Conservation (phyloP, 2,113 vertebrate species). For the Coptodon rendalli region DNA sequence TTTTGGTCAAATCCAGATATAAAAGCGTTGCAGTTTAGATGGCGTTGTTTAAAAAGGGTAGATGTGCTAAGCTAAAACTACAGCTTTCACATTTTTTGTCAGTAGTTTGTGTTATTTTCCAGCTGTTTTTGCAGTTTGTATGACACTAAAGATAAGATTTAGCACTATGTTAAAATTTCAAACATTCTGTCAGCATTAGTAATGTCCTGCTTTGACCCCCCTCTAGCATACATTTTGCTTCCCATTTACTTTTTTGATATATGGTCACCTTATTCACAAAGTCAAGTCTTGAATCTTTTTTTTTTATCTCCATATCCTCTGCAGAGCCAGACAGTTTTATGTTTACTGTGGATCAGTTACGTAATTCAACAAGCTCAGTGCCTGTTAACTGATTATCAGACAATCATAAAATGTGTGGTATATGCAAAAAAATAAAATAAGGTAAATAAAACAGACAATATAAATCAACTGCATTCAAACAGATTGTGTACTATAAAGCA, state of each 20-base stretch:
- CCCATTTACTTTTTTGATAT: neutral
- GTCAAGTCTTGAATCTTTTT: neutral
- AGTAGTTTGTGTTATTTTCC: neutral
- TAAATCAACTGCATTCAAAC: neutral
- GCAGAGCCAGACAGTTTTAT: neutral
- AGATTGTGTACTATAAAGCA: neutral
- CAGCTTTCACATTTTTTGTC: neutral
- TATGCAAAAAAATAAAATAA: neutral
- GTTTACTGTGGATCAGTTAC: neutral
- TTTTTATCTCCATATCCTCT: neutral
- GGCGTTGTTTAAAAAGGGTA: neutral
- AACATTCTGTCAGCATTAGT: neutral
- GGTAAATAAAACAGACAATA: neutral
- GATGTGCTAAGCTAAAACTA: neutral
- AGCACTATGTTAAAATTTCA: neutral
- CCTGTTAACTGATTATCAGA: neutral
- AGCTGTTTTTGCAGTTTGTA: neutral
- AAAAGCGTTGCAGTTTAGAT: neutral
- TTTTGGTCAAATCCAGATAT: neutral
- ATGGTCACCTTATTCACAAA: neutral
- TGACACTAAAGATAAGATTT: neutral
- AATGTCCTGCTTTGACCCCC: fast-evolving
- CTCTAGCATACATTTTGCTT: neutral
- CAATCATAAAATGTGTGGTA: neutral
- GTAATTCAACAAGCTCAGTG: neutral